These are phyloP conservation scores for Lutraria rhynchaena DNA, from an alignment of 1,140 invertebrate genomes.

Conservation along the genomic window DNA sequence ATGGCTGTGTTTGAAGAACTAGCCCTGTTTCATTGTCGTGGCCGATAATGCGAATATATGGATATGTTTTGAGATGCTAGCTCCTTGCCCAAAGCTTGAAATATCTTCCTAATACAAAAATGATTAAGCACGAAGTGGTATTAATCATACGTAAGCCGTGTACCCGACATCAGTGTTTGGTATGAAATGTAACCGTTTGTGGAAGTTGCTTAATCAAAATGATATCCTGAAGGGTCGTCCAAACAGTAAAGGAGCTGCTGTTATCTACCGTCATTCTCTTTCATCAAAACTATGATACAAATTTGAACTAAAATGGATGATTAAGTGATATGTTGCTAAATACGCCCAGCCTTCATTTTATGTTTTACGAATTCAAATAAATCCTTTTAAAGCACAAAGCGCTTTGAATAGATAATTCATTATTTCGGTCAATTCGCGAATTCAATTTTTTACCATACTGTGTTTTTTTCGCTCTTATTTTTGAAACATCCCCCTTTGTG, in stretches of 20 bases:
- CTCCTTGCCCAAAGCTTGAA: constrained; percentile 1
- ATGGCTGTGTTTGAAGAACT: constrained; percentile 31
- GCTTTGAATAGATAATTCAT: too few relatives aligned
- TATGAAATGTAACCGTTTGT: constrained; percentile 38
- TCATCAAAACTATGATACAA: too few relatives aligned
- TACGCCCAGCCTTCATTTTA: too few relatives aligned
- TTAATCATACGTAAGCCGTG: constrained; percentile 43
- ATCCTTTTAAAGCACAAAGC: too few relatives aligned
- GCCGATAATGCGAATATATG: constrained; percentile 53
- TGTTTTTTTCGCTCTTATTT: background rate
- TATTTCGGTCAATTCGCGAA: too few relatives aligned
- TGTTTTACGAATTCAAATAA: too few relatives aligned
- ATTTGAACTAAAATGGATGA: too few relatives aligned
- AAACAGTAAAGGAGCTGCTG: too few relatives aligned
- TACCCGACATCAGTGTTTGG: constrained; percentile 37
- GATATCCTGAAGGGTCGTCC: constrained; percentile 15
- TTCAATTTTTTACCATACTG: background rate
- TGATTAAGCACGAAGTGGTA: constrained; percentile 41
- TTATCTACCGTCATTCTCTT: too few relatives aligned
- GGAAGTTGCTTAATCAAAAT: constrained; percentile 43
- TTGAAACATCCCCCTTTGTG: constrained; percentile 31
- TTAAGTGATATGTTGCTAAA: too few relatives aligned
- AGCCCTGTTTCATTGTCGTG: constrained; percentile 22
- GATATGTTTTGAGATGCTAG: constrained; percentile 35
- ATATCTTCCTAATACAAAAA: background rate